Evolutionary conservation across 2,113 vertebrate genomes (phyloP).

Genomic region (Patagioenas fasciata): DNA sequence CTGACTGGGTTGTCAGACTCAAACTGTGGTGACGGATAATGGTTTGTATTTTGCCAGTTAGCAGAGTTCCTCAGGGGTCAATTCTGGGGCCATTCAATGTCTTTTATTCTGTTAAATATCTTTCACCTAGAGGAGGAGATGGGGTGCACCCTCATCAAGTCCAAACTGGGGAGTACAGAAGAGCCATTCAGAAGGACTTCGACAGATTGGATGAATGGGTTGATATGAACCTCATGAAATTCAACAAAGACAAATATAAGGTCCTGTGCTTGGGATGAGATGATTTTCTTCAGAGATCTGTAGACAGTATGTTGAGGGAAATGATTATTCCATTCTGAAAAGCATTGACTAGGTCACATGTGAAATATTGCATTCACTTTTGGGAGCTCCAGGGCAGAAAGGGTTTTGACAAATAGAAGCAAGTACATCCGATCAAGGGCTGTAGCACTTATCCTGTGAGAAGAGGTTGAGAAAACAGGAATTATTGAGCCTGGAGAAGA

Average conservation of each 20-base stretch:
- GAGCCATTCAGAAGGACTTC: not conserved
- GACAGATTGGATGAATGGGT: not conserved
- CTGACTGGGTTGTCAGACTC: not conserved
- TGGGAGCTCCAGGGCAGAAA: not conserved
- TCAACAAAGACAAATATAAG: not conserved
- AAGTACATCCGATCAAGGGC: not conserved
- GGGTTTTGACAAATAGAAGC: not conserved
- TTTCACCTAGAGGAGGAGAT: not conserved
- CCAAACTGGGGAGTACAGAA: not conserved
- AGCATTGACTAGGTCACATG: not conserved
- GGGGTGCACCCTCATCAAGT: not conserved
- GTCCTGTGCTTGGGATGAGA: not conserved
- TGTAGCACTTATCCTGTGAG: not conserved
- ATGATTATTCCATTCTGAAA: not conserved
- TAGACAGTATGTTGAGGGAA: not conserved
- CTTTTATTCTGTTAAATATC: not conserved
- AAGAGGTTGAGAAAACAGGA: not conserved
- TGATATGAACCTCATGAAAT: not conserved
- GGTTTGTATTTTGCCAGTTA: not conserved
- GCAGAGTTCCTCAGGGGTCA: not conserved
- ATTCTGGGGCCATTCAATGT: fast-evolving
- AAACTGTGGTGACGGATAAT: not conserved
- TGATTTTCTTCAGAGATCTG: not conserved
- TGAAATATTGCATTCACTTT: not conserved
- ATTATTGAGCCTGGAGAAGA: not conserved